Base-by-base conservation (phyloP, 2,888 invertebrate genomes). In the Diachrysia chrysitis region DNA sequence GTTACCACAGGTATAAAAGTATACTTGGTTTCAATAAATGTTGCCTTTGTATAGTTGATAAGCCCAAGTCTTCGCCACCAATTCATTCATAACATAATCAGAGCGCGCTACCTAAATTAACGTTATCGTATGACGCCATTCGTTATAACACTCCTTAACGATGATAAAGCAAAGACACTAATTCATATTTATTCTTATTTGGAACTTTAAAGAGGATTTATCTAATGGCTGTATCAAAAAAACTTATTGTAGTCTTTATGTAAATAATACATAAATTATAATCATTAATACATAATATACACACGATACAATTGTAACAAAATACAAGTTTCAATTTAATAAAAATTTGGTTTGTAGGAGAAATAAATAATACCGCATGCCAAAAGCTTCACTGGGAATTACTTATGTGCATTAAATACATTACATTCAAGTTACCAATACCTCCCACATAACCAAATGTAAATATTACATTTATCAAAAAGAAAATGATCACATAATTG, bases 401-500 rank as follows among this genome's bases (percentile, higher is more conserved):
- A 17, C 9, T 17, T 48, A 48, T 21, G 19, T 21, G n/a, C 46
- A 25, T 29, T 29, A 29, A 29, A 29, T 25, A 46, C 9, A 48
- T 58, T 3, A 16, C n/a, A 16, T 46, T 17, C 0, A 10, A 19
- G 1, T 17, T 19, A n/a, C 46, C n/a, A 51, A 63, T 32, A 51
- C 12, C 32, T 48, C 19, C 19, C 21, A 54, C 55, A 48, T 17
- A 2, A 32, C 60, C 56, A 58, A 73, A 55, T 61, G 9, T 58
- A n/a, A 21, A 54, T n/a, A 58, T 12, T 67, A 29, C 58, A 51
- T 51, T 17, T 17, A 61, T 69, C 56, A 17, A 2, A 72, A 62
- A 63, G n/a, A 76, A 82, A 83, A 83, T 83, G 76, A 86, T 86
- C 78, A 83, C 77, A 89, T 86, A 78, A 85, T 84, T 67, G 71